These are phyloP conservation scores for Chesias legatella DNA, from an alignment of 2,888 invertebrate genomes.

Conservation along the genomic window DNA sequence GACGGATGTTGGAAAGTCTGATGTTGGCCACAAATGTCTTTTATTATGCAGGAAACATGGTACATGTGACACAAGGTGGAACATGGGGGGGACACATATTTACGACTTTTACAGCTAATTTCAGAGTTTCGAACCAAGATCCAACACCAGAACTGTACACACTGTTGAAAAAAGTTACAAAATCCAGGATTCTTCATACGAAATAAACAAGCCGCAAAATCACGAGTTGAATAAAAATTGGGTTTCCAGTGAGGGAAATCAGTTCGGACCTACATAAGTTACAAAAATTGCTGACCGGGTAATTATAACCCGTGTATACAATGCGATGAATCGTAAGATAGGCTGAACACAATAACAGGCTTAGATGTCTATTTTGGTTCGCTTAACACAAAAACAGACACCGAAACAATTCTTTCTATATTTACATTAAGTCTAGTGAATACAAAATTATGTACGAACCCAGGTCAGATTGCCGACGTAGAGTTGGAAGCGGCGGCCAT, in stretches of 20 bases:
- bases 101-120: too few relatives aligned
- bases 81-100: too few relatives aligned
- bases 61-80: too few relatives aligned
- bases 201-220: too few relatives aligned
- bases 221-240: too few relatives aligned
- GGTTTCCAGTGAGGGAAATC: slow-evolving; percentile 2
- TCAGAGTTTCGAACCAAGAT: too few relatives aligned
- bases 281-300: not conserved
- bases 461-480: slow-evolving; percentile 99
- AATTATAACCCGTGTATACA: not conserved
- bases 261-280: not conserved
- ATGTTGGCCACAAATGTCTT: too few relatives aligned
- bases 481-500: slow-evolving; percentile 92
- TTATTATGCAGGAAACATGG: too few relatives aligned
- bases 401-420: slow-evolving; percentile 52
- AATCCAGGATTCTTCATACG: too few relatives aligned
- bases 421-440: slow-evolving; percentile 66
- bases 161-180: too few relatives aligned
- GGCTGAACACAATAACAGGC: slow-evolving; percentile 21
- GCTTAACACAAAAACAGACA: slow-evolving; percentile 42
- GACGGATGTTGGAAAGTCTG: too few relatives aligned
- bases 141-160: too few relatives aligned
- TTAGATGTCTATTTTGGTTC: slow-evolving; percentile 34
- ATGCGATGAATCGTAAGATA: slow-evolving; percentile 5
- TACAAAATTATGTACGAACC: slow-evolving; percentile 84